Percentiles rank a stretch among this genome's conserved stretches.
Evolutionary conservation across 2,888 invertebrate genomes (phyloP).

Genomic region (Plusia festucae): DNA sequence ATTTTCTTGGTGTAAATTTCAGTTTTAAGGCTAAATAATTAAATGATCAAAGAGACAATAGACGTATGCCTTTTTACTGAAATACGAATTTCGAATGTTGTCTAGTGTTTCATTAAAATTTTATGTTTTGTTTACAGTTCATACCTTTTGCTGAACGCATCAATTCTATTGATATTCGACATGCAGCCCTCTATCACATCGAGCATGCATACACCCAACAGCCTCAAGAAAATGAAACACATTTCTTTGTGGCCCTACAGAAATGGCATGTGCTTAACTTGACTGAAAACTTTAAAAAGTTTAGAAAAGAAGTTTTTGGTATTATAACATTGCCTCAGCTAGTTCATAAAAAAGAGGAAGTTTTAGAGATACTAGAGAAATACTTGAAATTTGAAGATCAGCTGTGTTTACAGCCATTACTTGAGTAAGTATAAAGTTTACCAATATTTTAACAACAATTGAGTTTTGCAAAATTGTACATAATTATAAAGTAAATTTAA

Average conservation of each 20-base stretch:
- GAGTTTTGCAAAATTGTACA: too few species aligned
- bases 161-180: constrained; percentile 93
- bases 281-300: constrained; percentile 94
- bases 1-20: background rate
- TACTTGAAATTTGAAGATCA: constrained; percentile 93
- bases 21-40: background rate
- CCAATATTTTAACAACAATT: background rate
- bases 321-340: constrained; percentile 96
- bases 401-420: constrained; percentile 93
- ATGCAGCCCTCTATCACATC: constrained; percentile 95
- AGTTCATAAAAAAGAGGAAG: constrained; percentile 93
- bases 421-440: constrained; percentile 93
- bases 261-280: constrained; percentile 97
- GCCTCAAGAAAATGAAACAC: constrained; percentile 92
- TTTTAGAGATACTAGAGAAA: constrained; percentile 92
- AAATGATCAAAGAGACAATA: background rate
- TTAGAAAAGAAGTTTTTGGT: constrained; percentile 93
- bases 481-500: too few species aligned
- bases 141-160: constrained; percentile 96
- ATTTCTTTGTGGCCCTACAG: constrained; percentile 94
- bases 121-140: constrained; percentile 89
- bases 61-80: background rate
- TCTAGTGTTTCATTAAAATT: background rate
- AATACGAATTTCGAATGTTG: background rate
- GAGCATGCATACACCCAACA: constrained; percentile 93